Base-by-base conservation (phyloP, 2,888 invertebrate species). In the Troides oblongomaculatus region DNA sequence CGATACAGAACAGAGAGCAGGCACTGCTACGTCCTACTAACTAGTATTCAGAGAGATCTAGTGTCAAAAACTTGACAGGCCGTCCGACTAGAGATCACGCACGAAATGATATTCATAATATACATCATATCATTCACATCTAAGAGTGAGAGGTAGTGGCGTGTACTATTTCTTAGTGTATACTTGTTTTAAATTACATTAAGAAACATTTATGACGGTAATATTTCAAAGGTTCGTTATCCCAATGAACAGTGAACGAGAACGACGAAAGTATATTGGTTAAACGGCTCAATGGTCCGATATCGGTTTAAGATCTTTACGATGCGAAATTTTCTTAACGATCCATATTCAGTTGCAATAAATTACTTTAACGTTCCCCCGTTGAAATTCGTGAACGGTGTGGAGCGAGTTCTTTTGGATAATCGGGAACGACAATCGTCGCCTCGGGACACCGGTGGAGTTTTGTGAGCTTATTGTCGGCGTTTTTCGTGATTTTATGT, bases 401-500 rank as follows among this genome's bases (percentile, higher is more conserved):
- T 61, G 30, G 64, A 57, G 23, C 63, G 66, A 62, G 57, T 70
- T 61, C 64, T 64, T 66, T 70, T 25, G 70, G 59, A 66, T 70
- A 70, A 70, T 67, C 67, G 59, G 21, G 58, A 36, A 62, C 66
- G 25, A 59, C 70, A 60, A 67, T 70, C 70, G 50, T 67, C 70
- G 70, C 70, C 64, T 62, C 67, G 25, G 61, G 67, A 23, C 50
- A 43, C 23, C 70, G 58, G 25, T 36, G 43, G 60, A 14, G 43
- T 46, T 58, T 56, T 59, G 46, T 17, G 43, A 25, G 43, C 60
- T 43, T 60, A 64, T 67, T 70, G 67, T 56, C 62, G 66, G 65
- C 30, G 59, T 64, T 70, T 70, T 70, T 64, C 59, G 64, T n/a
- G 61, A 80, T 82, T 87, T 85, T 85, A 85, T 83, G 81, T 76